phyloP scores from a whole-genome alignment of 2,797 vertebrate species.

The Rhabdophis nuchalis region DNA sequence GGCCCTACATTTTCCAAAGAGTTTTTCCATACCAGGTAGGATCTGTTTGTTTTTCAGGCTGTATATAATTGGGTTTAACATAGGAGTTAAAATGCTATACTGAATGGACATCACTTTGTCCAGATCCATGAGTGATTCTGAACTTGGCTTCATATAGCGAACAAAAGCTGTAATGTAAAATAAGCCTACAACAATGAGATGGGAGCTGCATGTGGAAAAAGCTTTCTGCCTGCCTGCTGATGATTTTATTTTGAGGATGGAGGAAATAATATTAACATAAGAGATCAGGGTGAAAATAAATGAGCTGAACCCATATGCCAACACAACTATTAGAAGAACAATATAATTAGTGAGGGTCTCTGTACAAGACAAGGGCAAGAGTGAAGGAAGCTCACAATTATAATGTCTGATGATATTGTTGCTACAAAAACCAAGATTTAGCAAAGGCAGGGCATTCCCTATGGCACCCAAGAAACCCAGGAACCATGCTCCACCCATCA shows the following conservation, averaged over 20 bases:
- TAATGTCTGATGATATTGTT: neutral
- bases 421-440: neutral
- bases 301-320: neutral
- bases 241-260: neutral
- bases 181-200: constrained; percentile 41
- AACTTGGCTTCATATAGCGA: neutral
- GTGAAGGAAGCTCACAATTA: constrained; percentile 2
- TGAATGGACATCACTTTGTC: constrained; percentile 40
- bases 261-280: neutral
- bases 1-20: neutral
- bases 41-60: constrained; percentile 12
- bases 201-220: constrained; percentile 18
- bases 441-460: neutral
- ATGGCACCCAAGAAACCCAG: neutral
- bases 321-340: neutral
- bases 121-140: constrained; percentile 18
- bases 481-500: neutral
- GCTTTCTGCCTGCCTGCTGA: neutral
- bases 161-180: constrained; percentile 37
- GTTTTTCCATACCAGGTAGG: neutral
- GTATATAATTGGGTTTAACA: constrained; percentile 2
- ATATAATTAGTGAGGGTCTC: neutral
- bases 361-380: neutral
- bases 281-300: neutral
- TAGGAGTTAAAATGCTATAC: constrained; percentile 20